These are phyloP conservation scores for Chironomus riparius DNA, from an alignment of 2,888 invertebrate species.

Conservation along the genomic window DNA sequence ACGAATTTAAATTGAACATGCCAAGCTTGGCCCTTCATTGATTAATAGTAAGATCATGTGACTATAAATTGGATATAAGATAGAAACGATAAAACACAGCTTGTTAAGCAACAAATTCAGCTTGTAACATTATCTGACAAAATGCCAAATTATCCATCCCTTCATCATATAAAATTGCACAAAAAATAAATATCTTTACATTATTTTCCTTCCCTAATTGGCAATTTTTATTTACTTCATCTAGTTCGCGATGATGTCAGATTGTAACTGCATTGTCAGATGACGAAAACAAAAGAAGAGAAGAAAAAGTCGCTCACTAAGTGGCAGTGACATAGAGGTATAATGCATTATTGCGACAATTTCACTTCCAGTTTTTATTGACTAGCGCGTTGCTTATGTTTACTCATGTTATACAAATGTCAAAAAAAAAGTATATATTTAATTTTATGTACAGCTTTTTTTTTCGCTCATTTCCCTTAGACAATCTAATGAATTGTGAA, in stretches of 20 bases:
- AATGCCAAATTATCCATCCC: no score
- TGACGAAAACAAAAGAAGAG: neutral
- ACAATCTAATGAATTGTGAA: neutral
- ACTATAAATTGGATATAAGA: no score
- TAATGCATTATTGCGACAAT: neutral
- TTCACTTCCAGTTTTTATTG: neutral
- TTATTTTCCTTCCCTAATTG: neutral
- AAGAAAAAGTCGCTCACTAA: neutral
- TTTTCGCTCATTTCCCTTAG: neutral
- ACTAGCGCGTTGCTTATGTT: neutral
- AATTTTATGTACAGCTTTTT: neutral
- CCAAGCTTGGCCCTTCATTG: no score
- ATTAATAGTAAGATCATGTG: no score
- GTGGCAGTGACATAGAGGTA: neutral
- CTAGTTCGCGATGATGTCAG: slow-evolving; percentile 10
- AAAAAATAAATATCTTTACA: neutral
- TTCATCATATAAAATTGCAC: neutral
- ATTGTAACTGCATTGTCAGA: neutral
- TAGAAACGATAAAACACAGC: no score
- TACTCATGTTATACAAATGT: neutral
- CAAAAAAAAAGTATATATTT: neutral
- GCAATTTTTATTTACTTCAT: neutral
- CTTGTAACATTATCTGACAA: no score
- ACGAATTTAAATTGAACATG: no score
- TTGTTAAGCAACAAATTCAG: no score